Evolutionary conservation across 2,888 invertebrate species (phyloP), one percentile per base, ranked within the genome.

Genomic region (Dimorphilus gyrociliatus): DNA sequence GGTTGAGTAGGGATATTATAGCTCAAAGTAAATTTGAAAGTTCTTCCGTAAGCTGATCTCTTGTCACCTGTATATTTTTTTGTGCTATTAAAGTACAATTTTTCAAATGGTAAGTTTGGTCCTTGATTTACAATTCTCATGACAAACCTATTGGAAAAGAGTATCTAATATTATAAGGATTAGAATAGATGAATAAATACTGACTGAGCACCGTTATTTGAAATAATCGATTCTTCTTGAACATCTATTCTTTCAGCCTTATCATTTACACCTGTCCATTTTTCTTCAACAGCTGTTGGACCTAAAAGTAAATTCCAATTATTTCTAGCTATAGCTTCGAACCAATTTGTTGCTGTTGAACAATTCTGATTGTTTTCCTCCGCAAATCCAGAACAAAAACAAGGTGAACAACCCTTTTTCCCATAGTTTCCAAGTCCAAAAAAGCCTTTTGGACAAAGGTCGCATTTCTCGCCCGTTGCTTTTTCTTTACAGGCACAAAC

Each of bases 371-470:
- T n/a, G n/a, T n/a, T n/a, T n/a, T n/a, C n/a, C n/a, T n/a, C n/a
- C n/a, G 46, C 34, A 27, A 46, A 42, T 12, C 44, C 45, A 25
- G 42, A 47, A 29, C 50, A 50, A 32, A 39, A 37, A 27, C 50
- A 50, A 7, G 27, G 33, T 13, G 48, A 29, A 27, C 50, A 50
- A 13, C 47, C 49, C 2, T 41, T 41, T 1, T 27, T 14, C 6
- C 33, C 29, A 45, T 47, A 48, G 12, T 32, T 27, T 3, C 48
- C 47, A 8, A 47, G 36, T 1, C 46, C 50, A 34, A 33, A 50
- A 27, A 31, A 47, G 6, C 45, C 50, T 27, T 27, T 10, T 21
- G 30, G 27, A 25, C 49, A 49, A n/a, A 27, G 19, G 32, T 44
- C 38, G 33, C 49, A 49, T 16, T 37, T 38, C 16, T 29, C 28